Conservation (phyloP, 2,113 vertebrate species). For the Acrocephalus arundinaceus region DNA sequence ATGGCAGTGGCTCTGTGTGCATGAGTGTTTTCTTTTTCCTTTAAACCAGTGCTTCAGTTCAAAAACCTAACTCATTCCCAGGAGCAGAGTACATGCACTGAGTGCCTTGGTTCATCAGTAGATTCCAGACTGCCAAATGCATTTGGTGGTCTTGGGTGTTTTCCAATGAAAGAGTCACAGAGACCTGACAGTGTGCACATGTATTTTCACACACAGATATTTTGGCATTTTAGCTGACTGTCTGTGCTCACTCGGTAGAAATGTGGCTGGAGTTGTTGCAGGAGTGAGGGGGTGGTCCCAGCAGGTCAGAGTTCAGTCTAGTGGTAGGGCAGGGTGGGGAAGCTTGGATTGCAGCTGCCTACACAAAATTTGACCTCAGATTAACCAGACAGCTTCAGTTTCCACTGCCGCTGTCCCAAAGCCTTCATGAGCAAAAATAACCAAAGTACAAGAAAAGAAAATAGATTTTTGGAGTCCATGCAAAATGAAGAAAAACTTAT, state of each 20-base stretch:
- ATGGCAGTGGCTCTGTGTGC: background rate
- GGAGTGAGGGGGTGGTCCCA: constrained; percentile 14
- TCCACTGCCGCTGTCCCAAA: constrained; percentile 31
- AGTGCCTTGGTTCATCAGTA: constrained; percentile 59
- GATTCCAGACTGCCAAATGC: constrained; percentile 59
- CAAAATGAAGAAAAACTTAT: constrained; percentile 41
- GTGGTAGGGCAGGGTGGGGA: constrained; percentile 47
- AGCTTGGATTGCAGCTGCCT: constrained; percentile 29
- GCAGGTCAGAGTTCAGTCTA: background rate
- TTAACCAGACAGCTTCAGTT: constrained; percentile 61
- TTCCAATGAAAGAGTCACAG: constrained; percentile 51
- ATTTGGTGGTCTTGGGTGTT: constrained; percentile 71
- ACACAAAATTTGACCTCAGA: constrained; percentile 37
- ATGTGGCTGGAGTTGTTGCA: background rate
- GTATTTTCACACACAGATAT: constrained; percentile 55
- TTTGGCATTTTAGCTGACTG: constrained; percentile 36
- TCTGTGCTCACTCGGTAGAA: constrained; percentile 29
- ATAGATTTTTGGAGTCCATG: constrained; percentile 8
- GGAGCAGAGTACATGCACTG: constrained; percentile 2
- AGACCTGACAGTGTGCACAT: constrained; percentile 26
- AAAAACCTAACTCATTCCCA: constrained; percentile 4
- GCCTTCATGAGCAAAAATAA: constrained; percentile 16
- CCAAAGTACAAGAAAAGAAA: constrained; percentile 28
- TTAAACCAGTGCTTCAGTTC: background rate
- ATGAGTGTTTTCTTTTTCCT: background rate